Evolutionary conservation across 2,888 invertebrate genomes (phyloP), one percentile per base, ranked within the genome.

Genomic region (Bimastos eiseni): DNA sequence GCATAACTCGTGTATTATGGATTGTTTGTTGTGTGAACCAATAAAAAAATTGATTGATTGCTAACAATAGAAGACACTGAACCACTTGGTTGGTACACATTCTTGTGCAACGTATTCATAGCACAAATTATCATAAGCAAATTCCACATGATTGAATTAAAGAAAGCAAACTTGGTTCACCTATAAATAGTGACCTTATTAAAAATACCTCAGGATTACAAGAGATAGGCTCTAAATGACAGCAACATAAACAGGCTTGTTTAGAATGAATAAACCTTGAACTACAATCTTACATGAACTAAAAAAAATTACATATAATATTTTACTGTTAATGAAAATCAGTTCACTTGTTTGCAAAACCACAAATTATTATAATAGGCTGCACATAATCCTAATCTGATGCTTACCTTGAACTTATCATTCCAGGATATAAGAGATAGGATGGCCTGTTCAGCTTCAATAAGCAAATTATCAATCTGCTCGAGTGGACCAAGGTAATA

Each of bases 401-500:
- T 34, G 89, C 90, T 89, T 24, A 91, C 91, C 86, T 90, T 91
- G 89, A 91, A 91, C 84, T 91, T 91, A 11, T 38, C 83, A 83
- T 41, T 89, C 91, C 91, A 91, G 15, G 49, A 89, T 24, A 91
- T 49, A 83, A 83, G 88, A 19, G 90, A 55, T 1, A 70, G 37
- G 34, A 91, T 49, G n/a, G 90, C 44, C 41, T 90, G 41, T 89
- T 91, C 70, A 21, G 88, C 89, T 36, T 88, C 89, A 19, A 90
- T 83, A 24, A 92, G 90, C 30, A 90, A 44, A 6, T 37, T n/a
- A 38, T 92, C 92, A 37, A 92, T 91, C 83, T 90, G 88, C 84
- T 89, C 84, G n/a, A 92, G 44, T 34, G 92, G 92, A 24, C 90
- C 92, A 41, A 90, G 90, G 55, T 92, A 92, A 49, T 92, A 92